Conservation (phyloP, 2,888 invertebrate species). For the Lobophora halterata region DNA sequence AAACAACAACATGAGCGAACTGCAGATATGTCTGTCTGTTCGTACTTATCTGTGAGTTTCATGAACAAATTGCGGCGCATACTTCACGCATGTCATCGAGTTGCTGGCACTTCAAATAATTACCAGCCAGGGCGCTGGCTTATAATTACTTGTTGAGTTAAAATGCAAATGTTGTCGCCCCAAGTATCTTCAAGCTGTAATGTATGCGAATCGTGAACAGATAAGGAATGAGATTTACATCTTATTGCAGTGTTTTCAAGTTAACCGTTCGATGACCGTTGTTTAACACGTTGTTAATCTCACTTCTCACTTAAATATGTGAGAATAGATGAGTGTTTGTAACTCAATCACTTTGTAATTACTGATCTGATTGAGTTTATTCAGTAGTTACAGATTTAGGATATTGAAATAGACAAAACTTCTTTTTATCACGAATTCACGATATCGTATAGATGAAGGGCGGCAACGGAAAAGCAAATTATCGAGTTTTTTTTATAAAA, state of each 20-base stretch:
- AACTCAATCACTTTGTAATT: too few relatives aligned
- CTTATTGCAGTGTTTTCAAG: constrained; percentile 54
- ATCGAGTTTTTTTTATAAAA: too few relatives aligned
- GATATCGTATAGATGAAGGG: too few relatives aligned
- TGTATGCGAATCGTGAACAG: constrained; percentile 62
- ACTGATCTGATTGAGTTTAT: too few relatives aligned
- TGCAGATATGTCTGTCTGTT: constrained; percentile 7
- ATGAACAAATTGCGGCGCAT: constrained; percentile 68
- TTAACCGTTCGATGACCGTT: constrained; percentile 57
- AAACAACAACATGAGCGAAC: constrained; percentile 3
- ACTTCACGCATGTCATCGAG: constrained; percentile 54
- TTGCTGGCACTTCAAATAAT: constrained; percentile 61
- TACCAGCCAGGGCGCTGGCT: constrained; percentile 62
- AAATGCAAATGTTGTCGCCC: constrained; percentile 77
- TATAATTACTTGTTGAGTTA: constrained; percentile 71
- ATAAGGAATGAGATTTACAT: constrained; percentile 74
- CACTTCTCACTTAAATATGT: background rate
- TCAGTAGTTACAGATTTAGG: too few relatives aligned
- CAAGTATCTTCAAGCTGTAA: constrained; percentile 48
- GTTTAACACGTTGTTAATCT: constrained; percentile 5
- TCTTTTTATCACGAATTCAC: too few relatives aligned
- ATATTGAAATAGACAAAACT: too few relatives aligned
- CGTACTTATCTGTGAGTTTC: constrained; percentile 13
- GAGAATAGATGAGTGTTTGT: background rate
- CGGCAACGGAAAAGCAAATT: too few relatives aligned